Base-by-base conservation (phyloP, 2,797 vertebrate genomes). In the Epinephelus coioides region DNA sequence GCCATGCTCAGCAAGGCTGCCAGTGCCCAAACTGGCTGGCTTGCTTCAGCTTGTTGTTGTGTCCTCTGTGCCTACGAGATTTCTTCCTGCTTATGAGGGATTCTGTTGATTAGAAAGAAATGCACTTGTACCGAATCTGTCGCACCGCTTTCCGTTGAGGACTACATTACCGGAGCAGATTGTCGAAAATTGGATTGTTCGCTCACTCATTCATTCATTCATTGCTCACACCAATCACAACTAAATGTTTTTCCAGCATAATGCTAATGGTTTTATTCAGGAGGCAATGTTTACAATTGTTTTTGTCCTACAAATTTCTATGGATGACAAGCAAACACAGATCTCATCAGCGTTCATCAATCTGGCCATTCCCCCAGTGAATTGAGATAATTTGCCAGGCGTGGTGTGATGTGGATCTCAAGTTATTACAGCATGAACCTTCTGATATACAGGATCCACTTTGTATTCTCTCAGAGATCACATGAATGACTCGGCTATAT, bases 1-100 rank as follows among this genome's bases (percentile, higher is more conserved):
- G 81, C 81, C 78, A 27, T 67, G 86, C 82, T 87, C 63, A 65
- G 65, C 21, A 10, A 81, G 70, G 71, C 71, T 89, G 76, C 86
- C 85, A 78, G 70, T 27, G 64, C 63, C 74, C 69, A 69, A 63
- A 81, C 72, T 83, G 67, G 65, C 78, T 82, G 81, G 72, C 67
- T 76, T 73, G 77, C 70, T 63, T 82, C 70, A 51, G 65, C 59
- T 70, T 79, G 64, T 77, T 84, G 78, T 83, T 81, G 27, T 62
- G 72, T 79, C 34, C 61, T 70, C 56, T 74, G 47, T 21, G 34
- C 68, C 25, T 44, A 30, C 17, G 17, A 60, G 57, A 70, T 78
- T 81, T 86, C 19, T 57, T 69, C 23, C 49, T 60, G 34, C 71
- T 76, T 59, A 78, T 50, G 50, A 69, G 62, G 49, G 73, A 82